Base-by-base conservation (phyloP, 2,888 invertebrate species). In the Dynastes grantii region DNA sequence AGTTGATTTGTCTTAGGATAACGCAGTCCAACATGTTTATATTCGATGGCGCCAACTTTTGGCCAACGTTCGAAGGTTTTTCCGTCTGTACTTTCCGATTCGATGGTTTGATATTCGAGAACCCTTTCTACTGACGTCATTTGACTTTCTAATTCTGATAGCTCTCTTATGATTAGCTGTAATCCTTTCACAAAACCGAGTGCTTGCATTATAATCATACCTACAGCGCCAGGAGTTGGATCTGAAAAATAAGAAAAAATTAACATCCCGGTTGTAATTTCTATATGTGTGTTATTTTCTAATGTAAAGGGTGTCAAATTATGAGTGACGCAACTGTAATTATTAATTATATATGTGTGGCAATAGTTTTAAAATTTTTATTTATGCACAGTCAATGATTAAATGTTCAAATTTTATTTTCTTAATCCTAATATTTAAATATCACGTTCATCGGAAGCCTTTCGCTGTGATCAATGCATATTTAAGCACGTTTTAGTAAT, bases 81-180 rank as follows among this genome's bases (percentile, higher is more conserved):
- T 6, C 86, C 86, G 40, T 78, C 75, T 9, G 80, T 80, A 8
- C 81, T 78, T 83, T 90, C 89, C 3, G 84, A 82, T 80, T 90
- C 88, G 16, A 93, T 85, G 22, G 90, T 87, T 0, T 90, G 85
- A 76, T 88, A 87, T 81, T 88, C 88, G 63, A 87, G 68, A 0
- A 94, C 91, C 87, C 97, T 92, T 89, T 98, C 98, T 0, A 98
- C 97, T 9, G 95, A 94, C 1, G 95, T 96, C 96, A 96, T 95
- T 83, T 94, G 94, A 85, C 95, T 96, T 86, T 88, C 88, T 40
- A 88, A 87, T 88, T 98, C 97, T 0, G 97, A 96, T 83, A 96
- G 96, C 88, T 98, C 97, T 5, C 97, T 91, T 82, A 92, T 90
- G 9, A 90, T 91, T 91, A 92, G 92, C 85, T 92, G 92, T 83